These are phyloP conservation scores for Tyto alba DNA, from an alignment of 2,113 vertebrate species.

Conservation along the genomic window DNA sequence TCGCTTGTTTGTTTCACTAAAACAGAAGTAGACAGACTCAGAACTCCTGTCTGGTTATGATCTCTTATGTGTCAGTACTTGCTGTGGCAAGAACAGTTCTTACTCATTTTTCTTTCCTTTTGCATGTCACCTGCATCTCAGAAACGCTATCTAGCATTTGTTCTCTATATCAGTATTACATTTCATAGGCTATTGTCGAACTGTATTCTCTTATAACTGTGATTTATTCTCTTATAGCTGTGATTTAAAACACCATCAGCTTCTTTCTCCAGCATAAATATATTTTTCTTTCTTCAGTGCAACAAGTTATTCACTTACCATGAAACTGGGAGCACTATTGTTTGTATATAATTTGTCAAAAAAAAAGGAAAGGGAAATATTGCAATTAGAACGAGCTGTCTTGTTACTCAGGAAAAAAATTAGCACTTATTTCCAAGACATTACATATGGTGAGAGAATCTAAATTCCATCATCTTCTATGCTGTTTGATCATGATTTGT, in stretches of 20 bases:
- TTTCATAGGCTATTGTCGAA: neutral
- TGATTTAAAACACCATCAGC: neutral
- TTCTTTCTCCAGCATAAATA: neutral
- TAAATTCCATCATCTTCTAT: neutral
- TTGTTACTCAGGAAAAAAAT: neutral
- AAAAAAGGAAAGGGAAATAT: neutral
- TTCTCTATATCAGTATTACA: neutral
- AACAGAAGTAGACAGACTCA: slow-evolving; percentile 25
- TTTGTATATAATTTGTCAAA: neutral
- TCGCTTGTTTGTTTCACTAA: neutral
- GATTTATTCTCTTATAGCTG: too few species aligned
- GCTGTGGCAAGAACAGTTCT: neutral
- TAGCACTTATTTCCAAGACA: neutral
- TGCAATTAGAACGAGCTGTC: neutral
- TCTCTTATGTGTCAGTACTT: neutral
- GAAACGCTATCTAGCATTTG: neutral
- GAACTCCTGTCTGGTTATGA: slow-evolving; percentile 6
- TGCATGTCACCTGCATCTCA: neutral
- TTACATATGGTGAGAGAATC: neutral
- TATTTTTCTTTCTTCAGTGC: neutral
- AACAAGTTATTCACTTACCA: neutral
- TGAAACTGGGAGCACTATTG: neutral
- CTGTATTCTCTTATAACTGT: neutral
- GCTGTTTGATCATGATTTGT: neutral
- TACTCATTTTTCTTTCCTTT: neutral